phyloP scores from a whole-genome alignment of 2,797 vertebrate species.

The Distichodus sexfasciatus region DNA sequence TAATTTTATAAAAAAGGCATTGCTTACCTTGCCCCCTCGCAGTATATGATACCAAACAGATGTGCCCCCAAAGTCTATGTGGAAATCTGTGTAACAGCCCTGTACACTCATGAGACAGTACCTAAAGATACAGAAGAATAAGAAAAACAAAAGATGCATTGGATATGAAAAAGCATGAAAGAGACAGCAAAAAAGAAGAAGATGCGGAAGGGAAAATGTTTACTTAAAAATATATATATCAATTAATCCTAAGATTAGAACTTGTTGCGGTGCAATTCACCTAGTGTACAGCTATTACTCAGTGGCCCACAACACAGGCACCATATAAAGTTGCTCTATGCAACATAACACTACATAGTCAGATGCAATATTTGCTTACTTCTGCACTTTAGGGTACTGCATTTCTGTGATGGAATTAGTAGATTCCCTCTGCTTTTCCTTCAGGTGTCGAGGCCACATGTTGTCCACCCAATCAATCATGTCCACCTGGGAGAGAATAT shows the following conservation, averaged over 20 bases:
- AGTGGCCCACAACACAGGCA: no score
- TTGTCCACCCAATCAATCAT: slow-evolving; percentile 98
- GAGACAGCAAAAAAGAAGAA: not conserved
- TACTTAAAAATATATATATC: no score
- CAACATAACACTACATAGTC: not conserved
- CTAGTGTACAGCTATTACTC: no score
- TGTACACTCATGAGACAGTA: slow-evolving; percentile 98
- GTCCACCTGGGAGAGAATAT: slow-evolving; percentile 79
- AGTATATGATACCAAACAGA: slow-evolving; percentile 99
- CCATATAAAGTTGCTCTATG: no score
- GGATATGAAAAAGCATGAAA: not conserved
- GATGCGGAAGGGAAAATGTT: no score
- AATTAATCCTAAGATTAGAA: not conserved
- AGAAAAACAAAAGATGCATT: no score
- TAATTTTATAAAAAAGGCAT: not conserved
- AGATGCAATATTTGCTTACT: slow-evolving; percentile 73
- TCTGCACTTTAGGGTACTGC: slow-evolving; percentile 98
- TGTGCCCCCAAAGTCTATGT: slow-evolving; percentile 96
- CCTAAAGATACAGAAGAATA: slow-evolving; percentile 61
- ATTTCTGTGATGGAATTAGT: slow-evolving; percentile 95
- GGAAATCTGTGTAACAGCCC: slow-evolving; percentile 98
- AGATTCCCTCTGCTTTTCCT: slow-evolving; percentile 93
- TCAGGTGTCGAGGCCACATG: slow-evolving; percentile 97
- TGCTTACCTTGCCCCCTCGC: slow-evolving; percentile 88
- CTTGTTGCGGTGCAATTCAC: not conserved